Evolutionary conservation across 2,888 invertebrate genomes (phyloP).

Genomic region (Abscondita cerata): DNA sequence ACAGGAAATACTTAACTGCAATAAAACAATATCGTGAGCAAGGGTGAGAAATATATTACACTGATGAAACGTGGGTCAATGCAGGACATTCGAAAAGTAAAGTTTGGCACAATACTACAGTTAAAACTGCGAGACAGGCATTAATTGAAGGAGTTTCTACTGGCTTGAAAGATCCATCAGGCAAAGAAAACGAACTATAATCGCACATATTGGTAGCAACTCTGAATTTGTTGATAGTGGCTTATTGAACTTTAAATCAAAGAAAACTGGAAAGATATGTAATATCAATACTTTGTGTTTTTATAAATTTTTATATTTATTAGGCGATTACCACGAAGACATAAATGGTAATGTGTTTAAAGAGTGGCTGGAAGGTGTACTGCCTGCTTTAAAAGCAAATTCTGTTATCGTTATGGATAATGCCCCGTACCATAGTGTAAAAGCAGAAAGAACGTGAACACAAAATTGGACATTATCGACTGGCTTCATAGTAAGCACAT

Average conservation of each 20-base stretch:
- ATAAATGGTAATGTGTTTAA: constrained; percentile 14
- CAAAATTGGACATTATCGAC: neutral
- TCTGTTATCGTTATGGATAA: neutral
- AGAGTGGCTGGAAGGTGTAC: neutral
- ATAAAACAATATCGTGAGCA: constrained; percentile 30
- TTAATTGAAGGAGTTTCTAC: constrained; percentile 18
- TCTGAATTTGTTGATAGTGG: too few relatives aligned
- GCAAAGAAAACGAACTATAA: constrained; percentile 1
- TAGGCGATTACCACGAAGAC: constrained; percentile 19
- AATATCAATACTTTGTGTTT: too few relatives aligned
- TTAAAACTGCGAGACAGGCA: constrained; percentile 21
- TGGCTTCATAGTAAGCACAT: too few relatives aligned
- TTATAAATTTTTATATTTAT: too few relatives aligned
- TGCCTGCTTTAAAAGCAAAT: neutral
- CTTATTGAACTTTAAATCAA: too few relatives aligned
- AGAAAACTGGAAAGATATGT: too few relatives aligned
- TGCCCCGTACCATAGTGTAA: neutral
- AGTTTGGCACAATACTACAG: constrained; percentile 27
- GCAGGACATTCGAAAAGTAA: constrained; percentile 32
- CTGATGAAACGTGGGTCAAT: constrained; percentile 40
- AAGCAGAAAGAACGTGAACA: neutral
- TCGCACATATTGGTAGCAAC: too few relatives aligned
- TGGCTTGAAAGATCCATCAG: constrained; percentile 16
- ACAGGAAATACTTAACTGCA: constrained; percentile 25
- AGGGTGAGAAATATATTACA: constrained; percentile 25